Evolutionary conservation across 2,888 invertebrate genomes (phyloP), one percentile per base, ranked within the genome.

Genomic region (Drosophila mimetica): DNA sequence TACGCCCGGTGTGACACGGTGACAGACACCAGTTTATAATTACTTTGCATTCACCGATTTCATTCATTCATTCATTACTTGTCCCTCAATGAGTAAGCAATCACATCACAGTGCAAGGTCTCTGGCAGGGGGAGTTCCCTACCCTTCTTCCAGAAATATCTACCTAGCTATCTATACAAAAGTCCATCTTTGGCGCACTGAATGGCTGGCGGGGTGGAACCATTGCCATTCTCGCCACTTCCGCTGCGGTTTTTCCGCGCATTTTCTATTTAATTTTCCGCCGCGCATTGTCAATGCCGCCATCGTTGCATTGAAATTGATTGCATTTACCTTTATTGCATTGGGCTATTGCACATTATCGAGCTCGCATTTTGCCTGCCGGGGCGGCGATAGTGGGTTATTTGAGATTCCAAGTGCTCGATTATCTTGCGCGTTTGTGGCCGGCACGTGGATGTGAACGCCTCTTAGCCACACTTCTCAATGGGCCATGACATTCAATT

Each of bases 191-290:
- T 39, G 39, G 18, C 18, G 39, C 39, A 22, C 30, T 44, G 9
- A 50, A 42, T 37, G 41, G 28, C 28, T 30, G 34, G 34, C 47
- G 53, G 41, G 16, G 30, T 42, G 34, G 30, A 48, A 54, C 51
- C 25, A 25, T 25, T 25, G 42, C 13, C 51, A 13, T 37, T n/a
- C 36, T 50, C 25, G 34, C 36, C 5, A 71, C 63, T 83, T 83
- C 80, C 84, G 72, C n/a, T 55, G 60, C 51, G 65, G 53, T 37
- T 60, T 65, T 39, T 59, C 54, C 46, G 63, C 44, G 18, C 64
- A 50, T 76, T 74, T 66, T 70, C 66, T 67, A 72, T 74, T 54
- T 81, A 77, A 86, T 87, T 87, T 86, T 86, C 79, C 82, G 85
- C 47, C 22, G n/a, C 47, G 76, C 75, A 67, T 44, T 58, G 71